Evolutionary conservation across 2,113 vertebrate genomes (phyloP), one percentile per base, ranked within the genome.

Genomic region (Lathamus discolor): DNA sequence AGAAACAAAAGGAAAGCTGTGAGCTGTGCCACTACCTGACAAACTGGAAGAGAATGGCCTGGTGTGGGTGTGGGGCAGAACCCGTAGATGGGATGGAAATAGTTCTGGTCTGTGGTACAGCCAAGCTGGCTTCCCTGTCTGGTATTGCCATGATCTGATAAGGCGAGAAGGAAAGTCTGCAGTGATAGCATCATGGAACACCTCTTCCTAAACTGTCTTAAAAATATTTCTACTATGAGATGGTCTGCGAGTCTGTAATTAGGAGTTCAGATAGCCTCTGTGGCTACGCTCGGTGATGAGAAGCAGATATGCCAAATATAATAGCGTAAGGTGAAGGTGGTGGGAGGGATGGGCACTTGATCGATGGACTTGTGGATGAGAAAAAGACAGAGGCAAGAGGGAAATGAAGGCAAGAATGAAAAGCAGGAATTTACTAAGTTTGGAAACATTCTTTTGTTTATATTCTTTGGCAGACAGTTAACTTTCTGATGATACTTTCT

Each of bases 261-360:
- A 44, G 89, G 67, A n/a, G 29, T 5, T n/a, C 48, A 33, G 43
- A n/a, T 35, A 8, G 37, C 17, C 24, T 51, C 23, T 1, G 2
- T 2, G 0, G 49, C 72, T 43, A 4, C 31, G 76, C 48, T 23
- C 4, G 1, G 35, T 0, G 11, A 4, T 2, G 62, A 37, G 78
- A 17, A 74, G 51, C 28, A 75, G 64, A 31, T 63, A 62, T 1
- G 6, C 19, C 69, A 9, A 11, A 41, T 17, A 1, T 0, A 35
- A 11, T 9, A 35, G 28, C 64, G 1, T 0, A 48, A 73, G 92
- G 80, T 77, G 84, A 41, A 74, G 51, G n/a, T 5, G 49, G 48
- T 73, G 64, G 55, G 48, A 77, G 75, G 39, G 62, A 31, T 0
- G 7, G 54, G 25, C 31, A 1, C 5, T 54, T 49, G 43, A 66